Evolutionary conservation across 1,140 invertebrate species (phyloP).

Genomic region (Polypedilum pembai): DNA sequence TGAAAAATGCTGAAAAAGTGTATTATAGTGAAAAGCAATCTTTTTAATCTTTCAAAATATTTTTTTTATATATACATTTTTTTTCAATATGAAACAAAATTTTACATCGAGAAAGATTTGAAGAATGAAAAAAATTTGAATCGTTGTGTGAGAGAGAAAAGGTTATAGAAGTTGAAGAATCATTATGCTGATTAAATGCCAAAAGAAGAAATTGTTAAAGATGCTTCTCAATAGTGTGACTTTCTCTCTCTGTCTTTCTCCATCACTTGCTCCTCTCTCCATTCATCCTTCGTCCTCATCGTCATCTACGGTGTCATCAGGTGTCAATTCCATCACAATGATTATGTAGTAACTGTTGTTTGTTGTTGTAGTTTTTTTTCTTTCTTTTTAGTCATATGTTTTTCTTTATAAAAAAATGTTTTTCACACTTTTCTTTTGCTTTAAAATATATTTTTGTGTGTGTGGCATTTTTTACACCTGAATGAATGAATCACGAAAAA

Average conservation of each 20-base stretch:
- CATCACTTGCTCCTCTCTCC: too few relatives aligned
- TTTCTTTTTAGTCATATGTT: too few relatives aligned
- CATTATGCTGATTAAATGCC: neutral
- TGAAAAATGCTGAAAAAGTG: neutral
- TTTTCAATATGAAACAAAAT: conserved; percentile 9
- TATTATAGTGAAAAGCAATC: too few relatives aligned
- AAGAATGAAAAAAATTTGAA: neutral
- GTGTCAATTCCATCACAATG: neutral
- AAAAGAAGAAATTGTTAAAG: neutral
- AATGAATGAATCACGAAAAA: conserved; percentile 13
- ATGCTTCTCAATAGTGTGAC: too few relatives aligned
- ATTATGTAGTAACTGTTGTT: neutral
- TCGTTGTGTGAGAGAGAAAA: neutral
- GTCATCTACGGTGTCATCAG: neutral
- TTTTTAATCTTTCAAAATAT: neutral
- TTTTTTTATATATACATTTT: neutral
- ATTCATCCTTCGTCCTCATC: neutral
- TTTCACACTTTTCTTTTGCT: neutral
- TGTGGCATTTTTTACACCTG: conserved; percentile 1
- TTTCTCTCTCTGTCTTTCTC: too few relatives aligned
- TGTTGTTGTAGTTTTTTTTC: too few relatives aligned
- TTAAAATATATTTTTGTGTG: neutral
- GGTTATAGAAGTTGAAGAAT: neutral
- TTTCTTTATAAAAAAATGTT: neutral
- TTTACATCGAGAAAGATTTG: neutral